These are phyloP conservation scores for Sitodiplosis mosellana DNA, from an alignment of 1,140 invertebrate species.

Conservation along the genomic window DNA sequence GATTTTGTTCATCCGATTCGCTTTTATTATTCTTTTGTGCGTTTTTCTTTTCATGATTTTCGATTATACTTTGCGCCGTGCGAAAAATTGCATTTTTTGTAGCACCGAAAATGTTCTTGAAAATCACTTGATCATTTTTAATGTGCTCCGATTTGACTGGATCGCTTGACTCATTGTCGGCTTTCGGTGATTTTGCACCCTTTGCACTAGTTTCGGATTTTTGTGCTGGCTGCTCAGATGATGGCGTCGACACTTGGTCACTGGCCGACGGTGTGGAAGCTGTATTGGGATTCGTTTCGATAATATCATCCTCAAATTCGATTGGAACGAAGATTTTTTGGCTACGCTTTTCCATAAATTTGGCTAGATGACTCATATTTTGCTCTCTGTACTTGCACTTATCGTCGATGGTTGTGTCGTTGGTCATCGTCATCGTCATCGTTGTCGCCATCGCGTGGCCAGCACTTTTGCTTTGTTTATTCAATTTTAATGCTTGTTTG, in stretches of 20 bases:
- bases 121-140: slow-evolving; percentile 13
- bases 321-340: slow-evolving; percentile 5
- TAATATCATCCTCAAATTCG: slow-evolving; percentile 3
- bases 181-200: not conserved
- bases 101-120: slow-evolving; percentile 24
- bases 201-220: not conserved
- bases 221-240: not conserved
- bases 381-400: slow-evolving; percentile 18
- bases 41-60: slow-evolving; percentile 25
- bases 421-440: no score
- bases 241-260: not conserved
- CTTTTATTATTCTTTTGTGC: slow-evolving; percentile 15
- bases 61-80: slow-evolving; percentile 24
- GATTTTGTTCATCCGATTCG: slow-evolving; percentile 2
- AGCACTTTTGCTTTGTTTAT: slow-evolving; percentile 14
- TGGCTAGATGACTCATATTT: slow-evolving; percentile 21
- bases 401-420: slow-evolving; percentile 2
- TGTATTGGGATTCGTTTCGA: not conserved
- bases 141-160: slow-evolving; percentile 13
- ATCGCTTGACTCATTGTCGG: not conserved
- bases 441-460: no score
- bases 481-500: slow-evolving; percentile 16
- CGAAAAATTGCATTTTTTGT: slow-evolving; percentile 26
- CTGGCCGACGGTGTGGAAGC: slow-evolving; percentile 6
- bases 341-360: slow-evolving; percentile 11